phyloP scores from a whole-genome alignment of 2,888 invertebrate genomes.

The Acleris emargana region DNA sequence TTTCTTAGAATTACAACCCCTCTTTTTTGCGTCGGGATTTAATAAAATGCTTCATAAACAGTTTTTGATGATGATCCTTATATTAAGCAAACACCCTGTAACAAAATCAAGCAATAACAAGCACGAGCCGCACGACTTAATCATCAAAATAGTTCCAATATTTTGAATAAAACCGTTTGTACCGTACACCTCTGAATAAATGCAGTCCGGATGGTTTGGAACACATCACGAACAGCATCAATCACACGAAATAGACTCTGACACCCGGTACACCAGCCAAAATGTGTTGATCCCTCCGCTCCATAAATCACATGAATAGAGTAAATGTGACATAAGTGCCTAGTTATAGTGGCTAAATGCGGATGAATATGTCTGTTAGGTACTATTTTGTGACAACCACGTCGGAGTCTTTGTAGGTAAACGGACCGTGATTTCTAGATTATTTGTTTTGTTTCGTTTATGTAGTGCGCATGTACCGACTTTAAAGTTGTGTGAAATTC shows the following conservation, averaged over 20 bases:
- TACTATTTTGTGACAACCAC: conserved; percentile 10
- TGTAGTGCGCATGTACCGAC: too few species aligned
- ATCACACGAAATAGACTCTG: conserved; percentile 34
- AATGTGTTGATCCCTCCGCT: neutral
- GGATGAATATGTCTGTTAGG: conserved; percentile 2
- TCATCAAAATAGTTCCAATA: too few species aligned
- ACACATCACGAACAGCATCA: conserved; percentile 26
- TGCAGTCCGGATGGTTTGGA: conserved; percentile 29
- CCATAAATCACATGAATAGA: neutral
- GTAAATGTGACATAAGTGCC: neutral
- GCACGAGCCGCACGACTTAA: too few species aligned
- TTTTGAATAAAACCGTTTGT: neutral
- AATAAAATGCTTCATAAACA: too few species aligned
- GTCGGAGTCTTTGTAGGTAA: conserved; percentile 12
- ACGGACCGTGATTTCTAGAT: neutral
- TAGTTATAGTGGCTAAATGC: neutral
- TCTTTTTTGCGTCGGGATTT: too few species aligned
- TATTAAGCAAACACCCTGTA: too few species aligned
- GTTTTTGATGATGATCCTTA: too few species aligned
- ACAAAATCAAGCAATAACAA: too few species aligned
- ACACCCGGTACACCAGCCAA: conserved; percentile 21
- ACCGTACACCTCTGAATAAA: conserved; percentile 12
- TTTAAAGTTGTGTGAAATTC: too few species aligned
- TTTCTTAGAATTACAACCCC: too few species aligned
- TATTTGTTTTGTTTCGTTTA: too few species aligned